A percentile compares a stretch with the other conserved stretches of the same genome.
phyloP scores from a whole-genome alignment of 2,113 vertebrate species.

The Myanophis thanlyinensis region DNA sequence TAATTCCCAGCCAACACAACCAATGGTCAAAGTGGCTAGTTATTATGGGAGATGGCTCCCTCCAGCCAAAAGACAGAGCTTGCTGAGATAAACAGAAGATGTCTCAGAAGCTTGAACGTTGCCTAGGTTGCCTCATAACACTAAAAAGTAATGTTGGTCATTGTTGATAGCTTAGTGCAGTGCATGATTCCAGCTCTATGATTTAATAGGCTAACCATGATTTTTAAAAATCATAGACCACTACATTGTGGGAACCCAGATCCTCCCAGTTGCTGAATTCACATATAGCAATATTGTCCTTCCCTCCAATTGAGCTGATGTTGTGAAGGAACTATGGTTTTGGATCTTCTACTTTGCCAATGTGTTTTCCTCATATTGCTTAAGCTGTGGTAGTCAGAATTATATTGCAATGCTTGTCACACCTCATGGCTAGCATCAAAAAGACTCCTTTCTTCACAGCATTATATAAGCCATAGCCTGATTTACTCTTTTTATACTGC shows the following conservation, averaged over 20 bases:
- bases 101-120: background rate
- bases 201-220: background rate
- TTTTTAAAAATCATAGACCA: background rate
- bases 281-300: background rate
- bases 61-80: background rate
- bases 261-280: background rate
- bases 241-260: background rate
- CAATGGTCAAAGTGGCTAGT: background rate
- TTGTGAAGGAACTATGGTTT: background rate
- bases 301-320: background rate
- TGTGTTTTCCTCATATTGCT: background rate
- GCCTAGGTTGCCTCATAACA: background rate
- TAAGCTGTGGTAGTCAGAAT: background rate
- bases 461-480: background rate
- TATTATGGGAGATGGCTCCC: background rate
- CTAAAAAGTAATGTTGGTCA: background rate
- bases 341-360: background rate
- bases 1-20: background rate
- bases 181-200: background rate
- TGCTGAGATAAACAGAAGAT: background rate
- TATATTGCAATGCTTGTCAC: background rate
- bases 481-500: background rate
- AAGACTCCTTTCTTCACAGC: background rate
- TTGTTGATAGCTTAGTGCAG: background rate
- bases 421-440: background rate